phyloP scores from a whole-genome alignment of 2,797 vertebrate genomes.

The Leptoclinus maculatus region DNA sequence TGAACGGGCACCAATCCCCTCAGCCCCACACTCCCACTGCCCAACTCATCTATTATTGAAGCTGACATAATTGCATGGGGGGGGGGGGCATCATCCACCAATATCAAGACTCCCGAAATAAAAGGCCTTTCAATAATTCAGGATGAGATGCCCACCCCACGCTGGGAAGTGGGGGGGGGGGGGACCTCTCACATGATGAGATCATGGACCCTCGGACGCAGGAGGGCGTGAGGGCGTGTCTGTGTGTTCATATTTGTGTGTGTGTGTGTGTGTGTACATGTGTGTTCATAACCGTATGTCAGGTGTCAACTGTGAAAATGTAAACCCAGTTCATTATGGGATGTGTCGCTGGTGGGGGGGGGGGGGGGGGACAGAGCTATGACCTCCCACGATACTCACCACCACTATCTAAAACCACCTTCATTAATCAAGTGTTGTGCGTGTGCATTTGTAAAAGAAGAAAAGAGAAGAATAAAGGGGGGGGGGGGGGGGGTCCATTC shows the following conservation, averaged over 20 bases:
- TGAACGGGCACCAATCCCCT: constrained; percentile 44
- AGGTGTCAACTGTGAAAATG: constrained; percentile 39
- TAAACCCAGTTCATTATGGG: constrained; percentile 55
- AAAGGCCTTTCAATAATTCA: constrained; percentile 78
- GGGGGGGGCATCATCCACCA: constrained; percentile 49
- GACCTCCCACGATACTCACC: constrained; percentile 26
- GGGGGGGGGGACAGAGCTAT: constrained; percentile 40
- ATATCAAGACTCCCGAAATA: constrained; percentile 69
- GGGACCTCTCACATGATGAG: constrained; percentile 68
- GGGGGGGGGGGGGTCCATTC: constrained; percentile 22
- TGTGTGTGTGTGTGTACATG: not conserved
- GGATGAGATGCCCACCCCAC: constrained; percentile 52
- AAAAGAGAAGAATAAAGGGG: not conserved
- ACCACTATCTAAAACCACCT: constrained; percentile 37
- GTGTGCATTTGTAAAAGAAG: constrained; percentile 6
- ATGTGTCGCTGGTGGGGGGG: constrained; percentile 37
- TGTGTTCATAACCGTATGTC: constrained; percentile 20
- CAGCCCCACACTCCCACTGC: constrained; percentile 8
- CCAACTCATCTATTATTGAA: constrained; percentile 76
- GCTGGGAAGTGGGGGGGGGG: constrained; percentile 23
- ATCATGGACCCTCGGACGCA: constrained; percentile 67
- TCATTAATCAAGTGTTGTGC: constrained; percentile 69
- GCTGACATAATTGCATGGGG: constrained; percentile 69
- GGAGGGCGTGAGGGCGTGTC: constrained; percentile 27
- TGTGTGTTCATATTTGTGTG: constrained; percentile 3